These are phyloP conservation scores for Toxotes chatareus DNA, from an alignment of 2,113 vertebrate species.

Conservation along the genomic window DNA sequence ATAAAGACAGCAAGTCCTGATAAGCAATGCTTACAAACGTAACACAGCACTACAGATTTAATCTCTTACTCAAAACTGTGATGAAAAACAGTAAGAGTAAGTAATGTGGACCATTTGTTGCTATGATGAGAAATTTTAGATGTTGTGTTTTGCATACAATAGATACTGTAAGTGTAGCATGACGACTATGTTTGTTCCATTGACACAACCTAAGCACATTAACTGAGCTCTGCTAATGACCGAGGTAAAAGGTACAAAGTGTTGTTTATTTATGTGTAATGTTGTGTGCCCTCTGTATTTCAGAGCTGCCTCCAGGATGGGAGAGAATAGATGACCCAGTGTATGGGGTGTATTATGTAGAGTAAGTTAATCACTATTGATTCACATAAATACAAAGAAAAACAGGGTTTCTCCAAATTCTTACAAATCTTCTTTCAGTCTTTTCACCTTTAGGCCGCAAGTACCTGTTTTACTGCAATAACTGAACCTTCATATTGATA, in stretches of 20 bases:
- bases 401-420: background rate
- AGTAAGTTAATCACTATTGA: constrained; percentile 88
- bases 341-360: constrained; percentile 99
- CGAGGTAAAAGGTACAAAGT: background rate
- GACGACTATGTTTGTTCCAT: background rate
- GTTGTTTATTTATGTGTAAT: constrained; percentile 36
- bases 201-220: background rate
- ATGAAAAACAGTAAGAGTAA: background rate
- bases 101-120: no score
- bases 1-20: no score
- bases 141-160: no score
- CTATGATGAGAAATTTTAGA: background rate
- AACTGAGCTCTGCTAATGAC: background rate
- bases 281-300: constrained; percentile 69
- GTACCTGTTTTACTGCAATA: background rate
- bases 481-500: background rate
- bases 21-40: background rate
- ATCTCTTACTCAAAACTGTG: background rate
- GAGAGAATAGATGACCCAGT: constrained; percentile 99
- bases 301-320: constrained; percentile 98
- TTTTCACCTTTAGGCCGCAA: background rate
- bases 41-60: background rate
- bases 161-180: background rate
- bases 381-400: constrained; percentile 12
- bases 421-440: background rate